Evolutionary conservation across 1,140 invertebrate genomes (phyloP).

Genomic region (Grapholita molesta): DNA sequence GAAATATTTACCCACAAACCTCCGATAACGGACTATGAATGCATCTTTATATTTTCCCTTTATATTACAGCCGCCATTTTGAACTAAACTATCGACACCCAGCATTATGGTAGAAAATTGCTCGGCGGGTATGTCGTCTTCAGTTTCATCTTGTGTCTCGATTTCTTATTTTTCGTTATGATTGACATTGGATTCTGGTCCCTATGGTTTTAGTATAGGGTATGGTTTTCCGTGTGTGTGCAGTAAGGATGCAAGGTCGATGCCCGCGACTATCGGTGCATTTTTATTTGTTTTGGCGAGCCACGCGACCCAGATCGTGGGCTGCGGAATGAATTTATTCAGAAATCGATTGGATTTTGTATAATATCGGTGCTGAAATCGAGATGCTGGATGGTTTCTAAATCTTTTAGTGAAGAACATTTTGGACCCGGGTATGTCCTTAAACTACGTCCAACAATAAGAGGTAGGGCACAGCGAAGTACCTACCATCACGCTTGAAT

Average conservation of each 20-base stretch:
- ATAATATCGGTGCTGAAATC: slow-evolving; percentile 58
- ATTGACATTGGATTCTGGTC: slow-evolving; percentile 40
- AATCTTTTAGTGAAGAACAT: too few relatives aligned
- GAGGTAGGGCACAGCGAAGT: too few relatives aligned
- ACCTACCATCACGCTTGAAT: too few relatives aligned
- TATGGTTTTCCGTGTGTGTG: slow-evolving; percentile 28
- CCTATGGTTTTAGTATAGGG: slow-evolving; percentile 35
- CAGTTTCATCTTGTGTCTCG: slow-evolving; percentile 62
- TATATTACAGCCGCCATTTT: slow-evolving; percentile 21
- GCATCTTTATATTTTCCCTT: slow-evolving; percentile 41
- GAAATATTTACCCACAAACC: slow-evolving; percentile 57
- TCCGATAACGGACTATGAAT: slow-evolving; percentile 57
- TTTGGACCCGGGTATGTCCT: too few relatives aligned
- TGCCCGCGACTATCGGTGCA: slow-evolving; percentile 68
- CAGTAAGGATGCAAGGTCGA: slow-evolving; percentile 50
- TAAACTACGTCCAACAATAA: too few relatives aligned
- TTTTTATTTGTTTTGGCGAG: slow-evolving; percentile 75
- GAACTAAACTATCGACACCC: slow-evolving; percentile 12
- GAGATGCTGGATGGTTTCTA: neutral
- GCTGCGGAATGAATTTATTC: slow-evolving; percentile 72
- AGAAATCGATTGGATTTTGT: slow-evolving; percentile 70
- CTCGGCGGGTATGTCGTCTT: slow-evolving; percentile 43
- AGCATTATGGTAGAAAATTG: slow-evolving; percentile 41
- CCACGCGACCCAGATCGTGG: slow-evolving; percentile 70
- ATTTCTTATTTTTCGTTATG: slow-evolving; percentile 71